Evolutionary conservation across 2,797 vertebrate genomes (phyloP), one percentile per base, ranked within the genome.

Genomic region (Falco peregrinus): DNA sequence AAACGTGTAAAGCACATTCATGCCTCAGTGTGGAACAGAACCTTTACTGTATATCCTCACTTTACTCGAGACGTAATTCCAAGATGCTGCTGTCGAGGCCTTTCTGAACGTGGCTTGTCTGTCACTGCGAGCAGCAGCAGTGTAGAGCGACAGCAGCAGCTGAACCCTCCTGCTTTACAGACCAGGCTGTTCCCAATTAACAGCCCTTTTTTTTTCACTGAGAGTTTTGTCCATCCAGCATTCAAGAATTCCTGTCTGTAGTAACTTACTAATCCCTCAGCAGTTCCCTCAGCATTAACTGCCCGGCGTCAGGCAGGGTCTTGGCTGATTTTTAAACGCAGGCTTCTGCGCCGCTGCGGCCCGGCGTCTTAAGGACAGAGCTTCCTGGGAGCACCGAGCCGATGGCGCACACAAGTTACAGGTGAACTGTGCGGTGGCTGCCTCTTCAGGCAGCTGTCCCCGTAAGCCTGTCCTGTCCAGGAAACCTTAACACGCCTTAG

Each of bases 371-470:
- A 5, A 37, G 43, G 21, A 9, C 22, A 5, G 37, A 1, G 28
- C 22, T 29, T 19, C 35, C 64, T 47, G 19, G 10, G 48, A n/a
- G 60, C 70, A 24, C 16, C 5, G 10, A 35, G 47, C 18, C 5
- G 11, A 25, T 5, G 37, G 3, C 5, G 0, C 8, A 35, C 26
- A 43, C 33, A 4, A 20, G 50, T 17, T 11, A 4, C 1, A 6
- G 35, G 51, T 6, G 19, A 43, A 5, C 28, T 5, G 63, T 3
- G 51, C 11, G 15, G 20, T 5, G 24, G 8, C 20, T n/a, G 64
- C 43, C 2, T 26, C 21, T 19, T 31, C 9, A 0, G 7, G 8
- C 11, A 8, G 21, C 11, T 54, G 5, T 18, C 26, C 25, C 53
- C 7, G 5, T 6, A 1, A 1, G 14, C 16, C 50, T 11, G 21